Base-by-base conservation (phyloP, 2,797 vertebrate species). In the Hippoglossus hippoglossus region DNA sequence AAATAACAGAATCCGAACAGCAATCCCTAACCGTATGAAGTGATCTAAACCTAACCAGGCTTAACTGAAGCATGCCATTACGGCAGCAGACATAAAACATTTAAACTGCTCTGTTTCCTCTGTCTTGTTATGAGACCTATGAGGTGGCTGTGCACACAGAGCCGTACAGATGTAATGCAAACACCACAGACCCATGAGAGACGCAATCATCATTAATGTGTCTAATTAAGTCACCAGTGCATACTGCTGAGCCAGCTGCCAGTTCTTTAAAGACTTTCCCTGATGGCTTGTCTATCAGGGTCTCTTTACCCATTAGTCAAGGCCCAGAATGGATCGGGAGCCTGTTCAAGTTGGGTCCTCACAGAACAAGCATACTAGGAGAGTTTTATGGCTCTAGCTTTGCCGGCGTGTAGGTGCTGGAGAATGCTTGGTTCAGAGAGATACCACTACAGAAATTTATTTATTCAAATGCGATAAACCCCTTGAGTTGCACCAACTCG, bases 171-270 rank as follows among this genome's bases (percentile, higher is more conserved):
- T 87, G 81, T 85, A 89, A 89, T 79, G 82, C 79, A 90, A 92
- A 88, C 87, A 89, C 70, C 54, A 59, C 9, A 57, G 61, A 67
- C 86, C 85, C 77, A 78, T 39, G 76, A 82, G 88, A 87, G 79
- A 66, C 34, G 18, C 85, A 86, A 83, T 89, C 83, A 86, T 83
- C 88, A 87, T 91, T 86, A 88, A 89, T 86, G 85, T 75, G 85
- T 86, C 79, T 90, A 90, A 91, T 88, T 70, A 87, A 90, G 90
- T 90, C 87, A 89, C 67, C 66, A 63, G 83, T 66, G 77, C 84
- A 75, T 77, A 74, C 63, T 87, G 88, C 82, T 84, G 87, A 90
- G 82, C 78, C 87, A 86, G 87, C 84, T 82, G 80, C 77, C 24
- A 12, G 44, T 68, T 71, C 56, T 63, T 71, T 83, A 72, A 80